phyloP scores from a whole-genome alignment of 2,888 invertebrate genomes.

The Lathronympha strigana region DNA sequence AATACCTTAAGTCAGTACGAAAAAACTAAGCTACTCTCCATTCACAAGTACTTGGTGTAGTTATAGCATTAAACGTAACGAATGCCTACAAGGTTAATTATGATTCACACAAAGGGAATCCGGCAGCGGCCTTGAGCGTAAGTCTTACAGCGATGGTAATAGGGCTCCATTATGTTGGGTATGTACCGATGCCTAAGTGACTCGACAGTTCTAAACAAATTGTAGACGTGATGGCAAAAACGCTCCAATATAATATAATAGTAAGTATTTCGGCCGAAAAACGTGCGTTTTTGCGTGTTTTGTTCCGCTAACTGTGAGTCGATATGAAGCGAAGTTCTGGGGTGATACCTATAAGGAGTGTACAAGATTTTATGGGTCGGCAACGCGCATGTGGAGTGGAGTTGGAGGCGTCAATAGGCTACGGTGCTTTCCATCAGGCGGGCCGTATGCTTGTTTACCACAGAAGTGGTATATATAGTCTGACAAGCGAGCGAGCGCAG shows the following conservation, averaged over 20 bases:
- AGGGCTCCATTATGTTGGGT: constrained; percentile 19
- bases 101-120: constrained; percentile 28
- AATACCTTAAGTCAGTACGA: too few relatives aligned
- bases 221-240: constrained; percentile 21
- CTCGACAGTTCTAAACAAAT: constrained; percentile 23
- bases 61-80: neutral
- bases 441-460: too few relatives aligned
- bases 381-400: too few relatives aligned
- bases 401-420: too few relatives aligned
- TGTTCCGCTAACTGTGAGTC: neutral
- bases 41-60: neutral
- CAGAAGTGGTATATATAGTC: too few relatives aligned
- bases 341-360: too few relatives aligned
- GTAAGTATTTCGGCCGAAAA: neutral
- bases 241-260: neutral
- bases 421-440: too few relatives aligned
- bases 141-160: constrained; percentile 2
- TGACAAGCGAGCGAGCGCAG: too few relatives aligned
- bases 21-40: neutral
- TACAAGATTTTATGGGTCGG: too few relatives aligned
- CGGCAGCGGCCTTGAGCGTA: constrained; percentile 10
- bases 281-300: constrained; percentile 1
- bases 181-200: constrained; percentile 7
- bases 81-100: constrained; percentile 1
- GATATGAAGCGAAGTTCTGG: too few relatives aligned